Evolutionary conservation across 1,140 invertebrate genomes (phyloP), one percentile per base, ranked within the genome.

Genomic region (Drusus annulatus): DNA sequence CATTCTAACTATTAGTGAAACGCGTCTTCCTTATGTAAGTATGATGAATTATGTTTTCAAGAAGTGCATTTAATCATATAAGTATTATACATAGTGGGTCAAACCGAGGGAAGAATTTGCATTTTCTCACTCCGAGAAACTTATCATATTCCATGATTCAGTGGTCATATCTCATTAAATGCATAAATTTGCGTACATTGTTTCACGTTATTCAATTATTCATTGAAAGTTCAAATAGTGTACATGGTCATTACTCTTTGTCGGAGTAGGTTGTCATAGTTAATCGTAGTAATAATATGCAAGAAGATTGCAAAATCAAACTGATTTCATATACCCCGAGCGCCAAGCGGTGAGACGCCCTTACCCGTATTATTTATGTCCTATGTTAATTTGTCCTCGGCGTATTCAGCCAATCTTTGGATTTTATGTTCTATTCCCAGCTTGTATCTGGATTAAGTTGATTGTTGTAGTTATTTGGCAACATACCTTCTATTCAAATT

Each of bases 261-360:
- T 69, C 65, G 51, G 50, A 69, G 65, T 69, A 69, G 65, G 19
- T 25, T 74, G 71, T 56, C 71, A 56, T 58, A 74, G 16, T 74
- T 74, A 74, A 74, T 74, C 15, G 71, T 21, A 74, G 31, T 54
- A 56, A 56, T 56, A 74, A 74, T 54, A 74, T 74, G 52, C 52
- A 74, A 8, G 65, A 54, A 50, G 71, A 31, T 74, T 74, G 71
- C 71, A 56, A 74, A 74, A 74, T 74, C 50, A 52, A 58, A 54
- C 71, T 17, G 19, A 74, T 56, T 56, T 74, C 52, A 50, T 51
- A 56, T 71, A 52, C 19, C 16, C 1, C 28, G 45, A 19, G 45
- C 15, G 36, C 23, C 31, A 31, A 45, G 16, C 23, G 45, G 68
- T 71, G 68, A 45, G 68, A 50, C 31, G 68, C 68, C 68, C 68